A percentile compares a stretch with the other conserved stretches of the same genome.
These are phyloP conservation scores for Cassiopea xamachana DNA, from an alignment of 30 jellyfish, hydroid and myxozoan species.

Conservation along the genomic window DNA sequence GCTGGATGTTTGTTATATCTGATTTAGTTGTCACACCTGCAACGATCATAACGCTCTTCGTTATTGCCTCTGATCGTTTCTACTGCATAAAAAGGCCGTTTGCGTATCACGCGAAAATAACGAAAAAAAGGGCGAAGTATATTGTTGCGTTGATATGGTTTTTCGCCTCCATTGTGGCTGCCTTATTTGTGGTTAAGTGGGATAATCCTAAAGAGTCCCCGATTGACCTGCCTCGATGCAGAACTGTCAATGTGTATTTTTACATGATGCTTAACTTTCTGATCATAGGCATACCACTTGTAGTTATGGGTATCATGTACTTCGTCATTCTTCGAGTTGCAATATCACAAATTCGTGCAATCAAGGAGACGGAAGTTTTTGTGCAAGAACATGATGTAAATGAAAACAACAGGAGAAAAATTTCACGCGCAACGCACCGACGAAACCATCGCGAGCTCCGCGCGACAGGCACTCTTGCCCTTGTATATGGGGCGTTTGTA, in stretches of 20 bases:
- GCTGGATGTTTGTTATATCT: slow-evolving; percentile 43
- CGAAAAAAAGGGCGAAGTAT: slow-evolving; percentile 32
- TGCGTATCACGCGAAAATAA: slow-evolving; percentile 38
- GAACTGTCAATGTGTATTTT: slow-evolving; percentile 42
- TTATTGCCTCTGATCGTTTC: slow-evolving; percentile 70
- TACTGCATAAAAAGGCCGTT: slow-evolving; percentile 53
- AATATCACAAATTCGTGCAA: slow-evolving; percentile 60
- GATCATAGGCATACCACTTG: slow-evolving; percentile 45
- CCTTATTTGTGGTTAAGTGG: slow-evolving; percentile 39
- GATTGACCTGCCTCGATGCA: slow-evolving; percentile 33
- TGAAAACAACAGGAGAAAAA: neutral
- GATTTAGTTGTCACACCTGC: slow-evolving; percentile 65
- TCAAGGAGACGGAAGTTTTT: slow-evolving; percentile 23
- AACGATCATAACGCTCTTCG: slow-evolving; percentile 50
- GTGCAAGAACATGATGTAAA: neutral
- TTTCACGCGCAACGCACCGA: slow-evolving; percentile 8
- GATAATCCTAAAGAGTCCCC: slow-evolving; percentile 25
- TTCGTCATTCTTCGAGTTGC: slow-evolving; percentile 61
- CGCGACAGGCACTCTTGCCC: slow-evolving; percentile 75
- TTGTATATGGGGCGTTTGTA: slow-evolving; percentile 74
- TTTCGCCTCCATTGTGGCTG: slow-evolving; percentile 46
- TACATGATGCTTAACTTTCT: slow-evolving; percentile 48
- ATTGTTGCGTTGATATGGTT: slow-evolving; percentile 52
- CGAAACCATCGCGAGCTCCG: slow-evolving; percentile 60
- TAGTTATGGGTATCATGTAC: slow-evolving; percentile 66